phyloP scores from a whole-genome alignment of 2,797 vertebrate genomes.

The Myotis findleyi region DNA sequence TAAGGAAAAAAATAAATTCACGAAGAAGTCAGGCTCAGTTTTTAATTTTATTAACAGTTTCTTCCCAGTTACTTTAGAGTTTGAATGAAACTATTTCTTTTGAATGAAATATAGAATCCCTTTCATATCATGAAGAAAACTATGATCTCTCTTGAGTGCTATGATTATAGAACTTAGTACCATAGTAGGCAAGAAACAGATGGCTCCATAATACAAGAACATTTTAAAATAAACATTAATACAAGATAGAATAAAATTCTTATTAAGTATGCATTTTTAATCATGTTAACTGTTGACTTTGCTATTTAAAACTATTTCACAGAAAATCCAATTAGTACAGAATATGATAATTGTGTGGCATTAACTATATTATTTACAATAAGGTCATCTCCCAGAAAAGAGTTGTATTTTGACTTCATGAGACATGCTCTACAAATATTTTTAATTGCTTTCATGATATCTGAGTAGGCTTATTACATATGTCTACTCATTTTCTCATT shows the following conservation, averaged over 20 bases:
- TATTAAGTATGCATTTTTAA: slow-evolving; percentile 86
- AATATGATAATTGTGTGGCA: slow-evolving; percentile 80
- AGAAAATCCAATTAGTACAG: slow-evolving; percentile 82
- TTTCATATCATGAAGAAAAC: slow-evolving; percentile 82
- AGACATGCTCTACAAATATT: slow-evolving; percentile 84
- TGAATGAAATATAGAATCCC: slow-evolving; percentile 77
- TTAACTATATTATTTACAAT: slow-evolving; percentile 84
- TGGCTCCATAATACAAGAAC: slow-evolving; percentile 81
- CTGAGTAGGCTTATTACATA: slow-evolving; percentile 81
- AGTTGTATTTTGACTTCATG: slow-evolving; percentile 80
- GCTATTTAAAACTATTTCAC: slow-evolving; percentile 82
- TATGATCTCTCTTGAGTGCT: slow-evolving; percentile 82
- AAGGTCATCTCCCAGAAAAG: slow-evolving; percentile 79
- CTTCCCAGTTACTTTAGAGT: slow-evolving; percentile 69
- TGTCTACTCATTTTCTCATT: slow-evolving; percentile 74
- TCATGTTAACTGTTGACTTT: slow-evolving; percentile 87
- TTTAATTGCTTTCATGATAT: slow-evolving; percentile 83
- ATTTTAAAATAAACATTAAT: slow-evolving; percentile 89
- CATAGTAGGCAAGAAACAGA: slow-evolving; percentile 85
- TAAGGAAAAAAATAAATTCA: slow-evolving; percentile 31
- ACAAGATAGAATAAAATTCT: slow-evolving; percentile 83
- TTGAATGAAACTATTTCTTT: slow-evolving; percentile 81
- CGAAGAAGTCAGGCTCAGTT: slow-evolving; percentile 55
- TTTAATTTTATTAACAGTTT: slow-evolving; percentile 78
- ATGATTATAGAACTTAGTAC: slow-evolving; percentile 81